phyloP scores from a whole-genome alignment of 2,797 vertebrate species.

The Phylloscopus collybita region DNA sequence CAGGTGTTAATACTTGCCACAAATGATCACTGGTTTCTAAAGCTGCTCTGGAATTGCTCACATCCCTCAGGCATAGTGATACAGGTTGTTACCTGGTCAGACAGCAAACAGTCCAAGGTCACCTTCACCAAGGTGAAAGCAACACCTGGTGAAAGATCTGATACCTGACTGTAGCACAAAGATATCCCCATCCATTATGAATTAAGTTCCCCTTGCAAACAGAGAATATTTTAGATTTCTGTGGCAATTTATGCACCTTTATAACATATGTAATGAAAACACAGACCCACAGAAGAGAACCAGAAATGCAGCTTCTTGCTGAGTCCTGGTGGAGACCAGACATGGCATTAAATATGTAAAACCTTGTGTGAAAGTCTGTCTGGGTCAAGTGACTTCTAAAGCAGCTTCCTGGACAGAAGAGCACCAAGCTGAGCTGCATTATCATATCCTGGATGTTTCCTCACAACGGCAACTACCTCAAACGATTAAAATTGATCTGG shows the following conservation, averaged over 20 bases:
- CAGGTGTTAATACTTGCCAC: not conserved
- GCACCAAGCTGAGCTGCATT: not conserved
- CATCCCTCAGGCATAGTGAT: not conserved
- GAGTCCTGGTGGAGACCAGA: not conserved
- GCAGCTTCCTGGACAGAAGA: not conserved
- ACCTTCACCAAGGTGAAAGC: not conserved
- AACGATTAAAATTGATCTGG: not conserved
- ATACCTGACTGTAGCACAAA: not conserved
- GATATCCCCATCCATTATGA: not conserved
- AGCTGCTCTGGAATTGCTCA: not conserved
- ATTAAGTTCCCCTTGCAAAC: not conserved
- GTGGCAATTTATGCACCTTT: not conserved
- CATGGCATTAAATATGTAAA: not conserved
- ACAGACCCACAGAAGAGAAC: not conserved
- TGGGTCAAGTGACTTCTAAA: not conserved
- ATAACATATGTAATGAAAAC: not conserved
- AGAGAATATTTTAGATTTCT: not conserved
- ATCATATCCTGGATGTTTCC: not conserved
- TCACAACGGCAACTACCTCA: not conserved
- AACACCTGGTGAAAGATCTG: not conserved
- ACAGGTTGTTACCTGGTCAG: not conserved
- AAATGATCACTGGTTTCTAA: not conserved
- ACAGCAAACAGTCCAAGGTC: not conserved
- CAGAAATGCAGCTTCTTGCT: not conserved
- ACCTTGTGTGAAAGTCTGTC: not conserved